Base-by-base conservation (phyloP, 2,797 vertebrate genomes). In the Mycteria americana region DNA sequence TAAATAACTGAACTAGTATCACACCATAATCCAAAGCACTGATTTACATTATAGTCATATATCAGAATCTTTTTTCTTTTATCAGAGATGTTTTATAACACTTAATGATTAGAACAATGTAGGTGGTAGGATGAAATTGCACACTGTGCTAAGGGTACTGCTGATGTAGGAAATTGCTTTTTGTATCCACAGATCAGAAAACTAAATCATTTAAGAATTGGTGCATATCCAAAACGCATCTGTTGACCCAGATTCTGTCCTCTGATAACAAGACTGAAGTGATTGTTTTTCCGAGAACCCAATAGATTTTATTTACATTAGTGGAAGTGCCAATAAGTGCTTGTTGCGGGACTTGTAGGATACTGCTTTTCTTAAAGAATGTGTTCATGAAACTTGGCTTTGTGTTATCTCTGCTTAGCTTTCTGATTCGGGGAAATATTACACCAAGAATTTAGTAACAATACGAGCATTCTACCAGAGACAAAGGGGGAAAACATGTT, bases 1-100 rank as follows among this genome's bases (percentile, higher is more conserved):
- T 98, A 98, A 98, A 98, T 98, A 98, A 98, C 98, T 96, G 97
- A 98, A 97, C 97, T 98, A 98, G 98, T 98, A 98, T 98, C 98
- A 97, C 98, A 98, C 95, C 95, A 96, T 99, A 99, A 99, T 99
- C 98, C 98, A 95, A 93, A 96, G 97, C 97, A 98, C 98, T 98
- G 97, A 98, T 98, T 98, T 97, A 98, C 98, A 98, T 98, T 97
- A 98, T 79, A 85, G 97, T 95, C 98, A 98, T 98, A 95, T 98
- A 98, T 98, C 97, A 97, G 97, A 97, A 97, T 97, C 95, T 95
- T 97, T 96, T 97, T 76, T 69, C 53, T 69, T 98, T 98, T 98
- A 97, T 92, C 68, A 64, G 90, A 95, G 97, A 97, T 95, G 83
- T 97, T 97, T 96, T 96, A 91, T 96, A 97, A 95, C 87, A 60